phyloP scores from a whole-genome alignment of 2,113 vertebrate genomes.

The Junco hyemalis region DNA sequence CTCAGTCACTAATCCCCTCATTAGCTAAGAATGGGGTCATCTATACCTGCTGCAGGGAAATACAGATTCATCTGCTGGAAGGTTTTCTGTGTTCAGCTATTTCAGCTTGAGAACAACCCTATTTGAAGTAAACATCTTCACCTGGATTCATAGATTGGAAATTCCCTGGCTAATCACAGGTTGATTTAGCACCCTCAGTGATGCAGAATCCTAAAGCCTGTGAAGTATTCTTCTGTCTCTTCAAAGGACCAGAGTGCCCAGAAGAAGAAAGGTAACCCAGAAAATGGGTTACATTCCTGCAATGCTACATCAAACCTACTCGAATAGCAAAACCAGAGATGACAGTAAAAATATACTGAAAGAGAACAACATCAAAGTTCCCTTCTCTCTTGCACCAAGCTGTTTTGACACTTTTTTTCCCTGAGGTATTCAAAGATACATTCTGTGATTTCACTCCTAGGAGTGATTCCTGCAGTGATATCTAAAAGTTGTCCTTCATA shows the following conservation, averaged over 20 bases:
- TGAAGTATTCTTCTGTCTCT: not conserved
- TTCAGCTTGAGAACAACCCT: not conserved
- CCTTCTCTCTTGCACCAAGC: not conserved
- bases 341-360: not conserved
- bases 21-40: not conserved
- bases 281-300: not conserved
- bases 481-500: not conserved
- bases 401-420: not conserved
- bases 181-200: not conserved
- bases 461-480: not conserved
- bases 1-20: not conserved
- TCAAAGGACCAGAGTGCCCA: not conserved
- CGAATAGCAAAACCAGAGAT: not conserved
- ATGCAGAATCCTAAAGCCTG: not conserved
- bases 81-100: not conserved
- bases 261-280: not conserved
- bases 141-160: not conserved
- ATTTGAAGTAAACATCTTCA: not conserved
- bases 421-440: not conserved
- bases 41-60: not conserved
- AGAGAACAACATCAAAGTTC: not conserved
- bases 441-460: not conserved
- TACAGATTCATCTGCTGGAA: not conserved
- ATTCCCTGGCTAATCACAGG: not conserved
- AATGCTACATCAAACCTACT: not conserved